These are phyloP conservation scores for Apantesis nais DNA, from an alignment of 2,888 invertebrate genomes.

Conservation along the genomic window DNA sequence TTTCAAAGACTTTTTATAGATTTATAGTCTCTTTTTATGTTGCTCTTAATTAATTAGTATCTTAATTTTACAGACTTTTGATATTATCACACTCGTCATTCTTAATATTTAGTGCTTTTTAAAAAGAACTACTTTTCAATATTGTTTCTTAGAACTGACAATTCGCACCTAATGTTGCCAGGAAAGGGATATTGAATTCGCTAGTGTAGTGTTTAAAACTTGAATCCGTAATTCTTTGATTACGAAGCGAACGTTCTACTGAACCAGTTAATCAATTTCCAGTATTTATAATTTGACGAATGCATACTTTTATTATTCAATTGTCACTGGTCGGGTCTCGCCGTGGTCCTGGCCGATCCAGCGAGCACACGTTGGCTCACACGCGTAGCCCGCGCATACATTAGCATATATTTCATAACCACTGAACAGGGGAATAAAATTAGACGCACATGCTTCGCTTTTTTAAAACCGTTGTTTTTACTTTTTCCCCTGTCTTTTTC, in stretches of 20 bases:
- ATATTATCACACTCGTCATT: neutral
- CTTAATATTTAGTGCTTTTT: neutral
- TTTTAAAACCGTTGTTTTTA: conserved; percentile 74
- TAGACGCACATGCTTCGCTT: conserved; percentile 80
- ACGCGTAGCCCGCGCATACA: conserved; percentile 69
- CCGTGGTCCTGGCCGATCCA: conserved; percentile 29
- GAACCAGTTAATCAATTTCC: neutral
- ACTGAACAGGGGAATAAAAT: conserved; percentile 83
- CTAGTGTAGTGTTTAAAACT: neutral
- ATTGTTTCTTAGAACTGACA: neutral
- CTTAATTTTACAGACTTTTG: too few relatives aligned
- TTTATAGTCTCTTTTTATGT: too few relatives aligned
- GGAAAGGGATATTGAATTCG: neutral
- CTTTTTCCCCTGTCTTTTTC: conserved; percentile 63
- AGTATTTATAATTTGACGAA: conserved; percentile 13
- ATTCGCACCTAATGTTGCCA: neutral
- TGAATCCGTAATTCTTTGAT: neutral
- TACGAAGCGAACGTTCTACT: neutral
- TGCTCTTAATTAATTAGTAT: too few relatives aligned
- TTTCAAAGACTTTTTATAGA: neutral
- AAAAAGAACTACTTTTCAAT: neutral
- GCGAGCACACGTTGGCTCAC: conserved; percentile 53
- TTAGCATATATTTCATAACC: conserved; percentile 86
- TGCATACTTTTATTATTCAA: conserved; percentile 36
- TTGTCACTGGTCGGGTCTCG: conserved; percentile 37